Conservation (phyloP, 30 jellyfish, hydroid and myxozoan genomes). For the Sanderia malayensis region DNA sequence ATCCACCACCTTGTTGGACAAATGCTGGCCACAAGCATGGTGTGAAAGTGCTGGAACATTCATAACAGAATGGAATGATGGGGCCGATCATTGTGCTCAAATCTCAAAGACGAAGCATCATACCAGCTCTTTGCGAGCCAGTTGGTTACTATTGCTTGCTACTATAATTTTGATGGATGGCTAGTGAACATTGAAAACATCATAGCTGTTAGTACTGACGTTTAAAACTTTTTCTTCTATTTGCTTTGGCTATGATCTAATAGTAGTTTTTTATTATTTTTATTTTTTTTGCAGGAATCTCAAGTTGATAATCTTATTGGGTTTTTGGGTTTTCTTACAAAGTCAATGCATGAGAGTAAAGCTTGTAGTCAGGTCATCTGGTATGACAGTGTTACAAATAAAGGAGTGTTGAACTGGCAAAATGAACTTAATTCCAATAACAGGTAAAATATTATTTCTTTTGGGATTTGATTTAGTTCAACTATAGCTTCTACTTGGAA, state of each 20-base stretch:
- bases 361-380: constrained; percentile 71
- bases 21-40: constrained; percentile 89
- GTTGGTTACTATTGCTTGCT: constrained; percentile 76
- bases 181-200: constrained; percentile 79
- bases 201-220: constrained; percentile 47
- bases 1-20: constrained; percentile 98
- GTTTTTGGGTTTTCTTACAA: constrained; percentile 57
- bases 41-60: constrained; percentile 84
- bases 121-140: constrained; percentile 52
- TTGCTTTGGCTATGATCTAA: too few species aligned
- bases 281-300: constrained; percentile 22
- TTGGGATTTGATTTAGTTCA: too few species aligned
- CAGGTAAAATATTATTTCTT: too few species aligned
- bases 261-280: too few species aligned
- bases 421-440: constrained; percentile 76
- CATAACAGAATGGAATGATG: constrained; percentile 95
- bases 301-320: constrained; percentile 49
- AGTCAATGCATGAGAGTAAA: constrained; percentile 51
- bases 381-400: constrained; percentile 92
- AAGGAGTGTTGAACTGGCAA: constrained; percentile 87
- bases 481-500: too few species aligned
- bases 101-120: constrained; percentile 32
- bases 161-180: constrained; percentile 96
- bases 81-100: constrained; percentile 56
- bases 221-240: not conserved